Evolutionary conservation across 35 echinoderm and acorn worm genomes (phyloP), one percentile per base, ranked within the genome.

Genomic region (Heliocidaris erythrogramma): DNA sequence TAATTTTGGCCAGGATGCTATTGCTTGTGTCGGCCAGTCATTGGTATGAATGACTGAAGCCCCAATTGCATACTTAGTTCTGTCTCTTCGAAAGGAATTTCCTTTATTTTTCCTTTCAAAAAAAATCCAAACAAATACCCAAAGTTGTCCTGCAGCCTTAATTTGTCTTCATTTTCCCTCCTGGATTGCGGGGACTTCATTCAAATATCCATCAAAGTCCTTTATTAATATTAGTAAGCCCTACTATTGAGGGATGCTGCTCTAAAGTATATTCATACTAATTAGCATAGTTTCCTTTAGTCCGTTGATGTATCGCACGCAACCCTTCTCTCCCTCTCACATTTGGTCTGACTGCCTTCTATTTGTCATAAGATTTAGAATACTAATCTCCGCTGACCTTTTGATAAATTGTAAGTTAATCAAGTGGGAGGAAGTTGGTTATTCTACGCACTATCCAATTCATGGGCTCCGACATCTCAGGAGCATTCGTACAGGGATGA

Each of bases 371-470:
- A 30, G 91, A 59, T 52, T 92, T 49, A 92, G 91, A 50, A 92
- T 59, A 24, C 91, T 92, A 92, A 92, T 92, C 91, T 30, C 49
- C 4, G 91, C 48, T 92, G 91, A 92, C 91, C 91, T 92, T 92
- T 92, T 35, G 32, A 48, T 59, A 92, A 92, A 92, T 50, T 92
- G 91, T 50, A 30, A 92, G 91, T 92, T 92, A 92, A 92, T 92
- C 91, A 92, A 59, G 48, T 27, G 47, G 30, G 48, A 92, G 91
- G 91, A 92, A 92, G 91, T 92, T 48, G 13, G 48, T 89, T 48
- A 89, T 89, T 47, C 87, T 48, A 78, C 65, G 14, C 65, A 27
- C 24, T 24, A n/a, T 78, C 65, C 65, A n/a, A 78, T 78, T 7
- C 65, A 78, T n/a, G 14, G 21, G 65, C 65, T 78, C 7, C 59